A percentile compares a stretch with the other conserved stretches of the same genome.
phyloP scores from a whole-genome alignment of 2,888 invertebrate genomes.

The Pyrrhosoma nymphula region DNA sequence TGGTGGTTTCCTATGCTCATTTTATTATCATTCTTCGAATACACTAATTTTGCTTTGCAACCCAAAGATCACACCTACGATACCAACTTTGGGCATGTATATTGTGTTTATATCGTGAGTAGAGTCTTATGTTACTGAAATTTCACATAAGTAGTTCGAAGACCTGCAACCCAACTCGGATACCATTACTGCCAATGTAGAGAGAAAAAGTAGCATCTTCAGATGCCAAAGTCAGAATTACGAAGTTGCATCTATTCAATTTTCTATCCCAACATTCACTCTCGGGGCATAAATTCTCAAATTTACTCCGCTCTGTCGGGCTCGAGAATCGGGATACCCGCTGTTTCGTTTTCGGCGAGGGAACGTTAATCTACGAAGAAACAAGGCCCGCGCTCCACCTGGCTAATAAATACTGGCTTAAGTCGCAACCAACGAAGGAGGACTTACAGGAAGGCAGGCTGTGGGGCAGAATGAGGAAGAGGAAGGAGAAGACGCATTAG shows the following conservation, averaged over 20 bases:
- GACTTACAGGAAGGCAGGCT: neutral
- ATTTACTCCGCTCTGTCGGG: neutral
- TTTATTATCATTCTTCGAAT: neutral
- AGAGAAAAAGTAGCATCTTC: too few species aligned
- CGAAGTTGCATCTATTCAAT: too few species aligned
- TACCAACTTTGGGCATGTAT: too few species aligned
- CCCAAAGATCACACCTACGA: too few species aligned
- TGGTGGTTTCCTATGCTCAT: too few species aligned
- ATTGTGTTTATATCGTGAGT: too few species aligned
- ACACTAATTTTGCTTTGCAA: neutral
- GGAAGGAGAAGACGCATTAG: constrained; percentile 34
- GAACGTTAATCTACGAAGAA: neutral
- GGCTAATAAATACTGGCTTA: constrained; percentile 56
- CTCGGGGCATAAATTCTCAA: neutral
- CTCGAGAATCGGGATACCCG: neutral
- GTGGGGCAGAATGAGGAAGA: too few species aligned
- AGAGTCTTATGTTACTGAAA: too few species aligned
- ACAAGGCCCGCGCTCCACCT: neutral
- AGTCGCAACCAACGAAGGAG: neutral
- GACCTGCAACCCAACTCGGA: too few species aligned
- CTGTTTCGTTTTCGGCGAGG: neutral
- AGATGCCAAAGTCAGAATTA: too few species aligned
- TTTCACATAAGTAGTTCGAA: too few species aligned
- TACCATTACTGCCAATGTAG: too few species aligned
- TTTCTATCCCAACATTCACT: neutral